Evolutionary conservation across 2,797 vertebrate genomes (phyloP).

Genomic region (Hipposideros larvatus): DNA sequence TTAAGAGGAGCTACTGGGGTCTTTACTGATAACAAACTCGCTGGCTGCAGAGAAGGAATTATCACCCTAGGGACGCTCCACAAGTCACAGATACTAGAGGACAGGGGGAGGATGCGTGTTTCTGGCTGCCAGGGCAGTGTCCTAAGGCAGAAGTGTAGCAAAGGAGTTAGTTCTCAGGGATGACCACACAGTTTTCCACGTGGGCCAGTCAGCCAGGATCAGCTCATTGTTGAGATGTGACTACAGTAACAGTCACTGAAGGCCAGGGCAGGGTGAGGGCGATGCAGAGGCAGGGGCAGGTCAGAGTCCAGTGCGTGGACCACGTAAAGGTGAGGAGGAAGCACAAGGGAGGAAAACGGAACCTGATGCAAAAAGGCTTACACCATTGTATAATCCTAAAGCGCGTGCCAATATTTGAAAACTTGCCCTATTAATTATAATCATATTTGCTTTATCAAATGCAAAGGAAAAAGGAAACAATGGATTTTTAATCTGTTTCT

Average conservation of each 20-base stretch:
- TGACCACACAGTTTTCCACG: neutral
- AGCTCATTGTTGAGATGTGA: neutral
- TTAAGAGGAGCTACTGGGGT: neutral
- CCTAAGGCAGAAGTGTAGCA: accelerated
- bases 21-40: neutral
- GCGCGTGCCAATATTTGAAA: neutral
- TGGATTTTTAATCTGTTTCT: neutral
- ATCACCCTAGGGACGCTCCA: neutral
- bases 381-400: neutral
- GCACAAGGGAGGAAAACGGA: neutral
- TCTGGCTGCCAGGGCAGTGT: neutral
- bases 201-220: neutral
- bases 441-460: constrained; percentile 19
- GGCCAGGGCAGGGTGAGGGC: neutral
- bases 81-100: neutral
- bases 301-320: neutral
- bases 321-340: neutral
- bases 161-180: neutral
- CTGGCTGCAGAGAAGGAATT: neutral
- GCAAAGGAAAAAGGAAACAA: neutral
- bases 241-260: neutral
- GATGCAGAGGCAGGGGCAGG: neutral
- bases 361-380: neutral
- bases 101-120: neutral
- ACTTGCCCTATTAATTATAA: neutral